Evolutionary conservation across 1,140 invertebrate species (phyloP), one percentile per base, ranked within the genome.

Genomic region (Ganaspis sp.): DNA sequence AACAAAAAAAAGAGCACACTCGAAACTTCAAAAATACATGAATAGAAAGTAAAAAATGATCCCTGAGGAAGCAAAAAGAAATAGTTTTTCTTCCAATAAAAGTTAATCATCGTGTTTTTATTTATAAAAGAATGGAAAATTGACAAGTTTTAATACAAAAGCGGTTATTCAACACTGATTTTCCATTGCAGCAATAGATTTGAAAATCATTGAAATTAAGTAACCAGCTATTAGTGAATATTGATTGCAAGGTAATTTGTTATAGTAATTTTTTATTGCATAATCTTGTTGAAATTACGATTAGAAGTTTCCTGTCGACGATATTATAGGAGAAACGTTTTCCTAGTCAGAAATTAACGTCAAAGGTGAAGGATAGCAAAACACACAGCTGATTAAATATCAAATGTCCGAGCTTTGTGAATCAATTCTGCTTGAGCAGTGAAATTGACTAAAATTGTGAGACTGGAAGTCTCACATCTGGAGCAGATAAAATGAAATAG

Each of bases 301-400:
- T 64, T 64, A 64, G 58, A n/a, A 34, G 58, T 64, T 64, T 64
- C 58, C 58, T 64, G 58, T 64, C 58, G 58, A n/a, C 58, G 23
- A 64, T 29, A 17, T 15, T 26, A 64, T 29, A 6, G 29, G 23
- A 29, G 58, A 64, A n/a, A 29, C 58, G n/a, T 64, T 64, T 64
- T 64, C 21, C 29, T 29, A 26, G 19, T 19, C 19, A 64, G 5
- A 26, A 15, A 64, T n/a, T 26, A 64, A 29, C 26, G 23, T n/a
- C 23, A 64, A 64, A 64, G 58, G 26, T 64, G 11, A 29, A 29
- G 26, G 23, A 34, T 29, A 64, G 23, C 29, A 17, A 64, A 64
- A 26, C 29, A 64, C 8, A 26, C 8, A 64, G 58, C 9, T 29
- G 23, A 8, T 64, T 34, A 29, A 64, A 15, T 64, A 64, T n/a